phyloP scores from a whole-genome alignment of 1,140 invertebrate species.

The Cotesia chilonis region DNA sequence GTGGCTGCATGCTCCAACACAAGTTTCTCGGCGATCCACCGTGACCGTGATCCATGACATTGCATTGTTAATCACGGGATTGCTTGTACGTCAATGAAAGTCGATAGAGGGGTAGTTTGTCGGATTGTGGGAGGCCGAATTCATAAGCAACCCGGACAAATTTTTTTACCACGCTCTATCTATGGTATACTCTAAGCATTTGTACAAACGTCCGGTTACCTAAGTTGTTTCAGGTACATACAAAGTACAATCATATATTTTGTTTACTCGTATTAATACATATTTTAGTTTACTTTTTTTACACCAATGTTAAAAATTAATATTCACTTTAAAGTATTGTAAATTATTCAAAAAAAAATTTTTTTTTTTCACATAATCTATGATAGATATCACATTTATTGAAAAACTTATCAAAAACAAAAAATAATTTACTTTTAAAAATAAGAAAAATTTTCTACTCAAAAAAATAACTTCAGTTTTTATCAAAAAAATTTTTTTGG shows the following conservation, averaged over 20 bases:
- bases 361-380: too few relatives aligned
- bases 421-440: neutral
- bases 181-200: too few relatives aligned
- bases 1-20: neutral
- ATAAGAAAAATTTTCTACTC: too few relatives aligned
- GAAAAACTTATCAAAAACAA: neutral
- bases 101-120: neutral
- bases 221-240: neutral
- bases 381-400: too few relatives aligned
- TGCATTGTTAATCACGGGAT: neutral
- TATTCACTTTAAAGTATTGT: too few relatives aligned
- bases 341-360: too few relatives aligned
- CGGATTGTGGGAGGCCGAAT: neutral
- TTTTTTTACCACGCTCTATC: constrained; percentile 1
- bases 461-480: too few relatives aligned
- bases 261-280: neutral
- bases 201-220: too few relatives aligned
- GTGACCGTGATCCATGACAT: neutral
- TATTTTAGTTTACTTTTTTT: too few relatives aligned
- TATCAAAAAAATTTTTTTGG: too few relatives aligned
- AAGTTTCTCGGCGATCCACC: neutral
- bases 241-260: neutral
- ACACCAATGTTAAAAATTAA: too few relatives aligned
- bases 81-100: neutral
- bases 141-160: neutral